phyloP scores from a whole-genome alignment of 2,113 vertebrate species.

The Rynchops niger region DNA sequence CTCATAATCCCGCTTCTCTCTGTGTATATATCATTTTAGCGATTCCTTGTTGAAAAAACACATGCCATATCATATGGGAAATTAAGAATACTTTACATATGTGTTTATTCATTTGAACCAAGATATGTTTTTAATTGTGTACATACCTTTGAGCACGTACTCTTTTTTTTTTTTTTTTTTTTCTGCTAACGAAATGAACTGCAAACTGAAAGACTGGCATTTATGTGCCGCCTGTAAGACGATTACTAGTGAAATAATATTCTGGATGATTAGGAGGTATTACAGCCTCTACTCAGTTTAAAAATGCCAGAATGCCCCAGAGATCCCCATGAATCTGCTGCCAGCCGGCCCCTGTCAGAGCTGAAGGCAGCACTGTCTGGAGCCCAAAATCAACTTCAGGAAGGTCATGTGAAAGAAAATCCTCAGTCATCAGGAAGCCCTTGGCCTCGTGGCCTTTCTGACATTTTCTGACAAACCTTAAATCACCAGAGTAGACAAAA shows the following conservation, averaged over 20 bases:
- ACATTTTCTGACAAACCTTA: slow-evolving; percentile 74
- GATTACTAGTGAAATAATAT: slow-evolving; percentile 30
- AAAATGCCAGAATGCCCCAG: slow-evolving; percentile 92
- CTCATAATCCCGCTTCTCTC: neutral
- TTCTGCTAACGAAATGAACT: neutral
- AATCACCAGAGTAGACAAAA: slow-evolving; percentile 75
- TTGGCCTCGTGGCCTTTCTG: slow-evolving; percentile 68
- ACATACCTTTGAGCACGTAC: neutral
- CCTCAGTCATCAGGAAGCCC: slow-evolving; percentile 72
- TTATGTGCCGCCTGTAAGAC: neutral
- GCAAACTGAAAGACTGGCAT: neutral
- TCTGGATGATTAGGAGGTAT: slow-evolving; percentile 54
- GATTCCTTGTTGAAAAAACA: neutral
- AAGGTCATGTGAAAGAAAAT: slow-evolving; percentile 79
- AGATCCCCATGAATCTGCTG: slow-evolving; percentile 83
- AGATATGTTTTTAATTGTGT: neutral
- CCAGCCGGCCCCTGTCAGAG: slow-evolving; percentile 78
- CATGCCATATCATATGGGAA: rapidly evolving
- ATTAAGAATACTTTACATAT: rapidly evolving
- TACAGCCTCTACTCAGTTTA: slow-evolving; percentile 63
- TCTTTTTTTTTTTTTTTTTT: neutral
- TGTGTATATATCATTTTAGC: rapidly evolving
- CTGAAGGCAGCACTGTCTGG: slow-evolving; percentile 78
- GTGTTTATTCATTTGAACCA: rapidly evolving
- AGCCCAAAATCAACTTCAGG: slow-evolving; percentile 73